Conservation (phyloP, 1,140 invertebrate genomes). For the silkworm (Bombyx mori) region DNA sequence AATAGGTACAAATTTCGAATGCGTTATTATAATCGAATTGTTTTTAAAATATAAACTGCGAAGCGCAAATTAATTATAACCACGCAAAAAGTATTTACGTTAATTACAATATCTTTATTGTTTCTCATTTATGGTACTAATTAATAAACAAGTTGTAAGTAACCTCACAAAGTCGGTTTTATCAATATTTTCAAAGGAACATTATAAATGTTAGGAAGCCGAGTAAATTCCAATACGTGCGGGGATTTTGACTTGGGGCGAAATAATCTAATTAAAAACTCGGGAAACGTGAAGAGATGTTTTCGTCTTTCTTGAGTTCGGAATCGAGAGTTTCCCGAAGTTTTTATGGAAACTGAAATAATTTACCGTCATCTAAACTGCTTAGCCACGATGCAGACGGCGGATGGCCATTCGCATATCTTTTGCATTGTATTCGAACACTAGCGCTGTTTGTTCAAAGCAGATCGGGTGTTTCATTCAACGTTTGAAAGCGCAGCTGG, state of each 20-base stretch:
- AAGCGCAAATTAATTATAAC: no score
- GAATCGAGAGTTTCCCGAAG: conserved; percentile 15
- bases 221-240: conserved; percentile 25
- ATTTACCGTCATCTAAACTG: no score
- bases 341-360: no score
- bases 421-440: conserved; percentile 25
- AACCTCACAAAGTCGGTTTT: not conserved
- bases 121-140: not conserved
- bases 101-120: no score
- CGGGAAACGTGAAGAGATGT: conserved; percentile 20
- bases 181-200: not conserved
- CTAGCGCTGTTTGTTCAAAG: conserved; percentile 5
- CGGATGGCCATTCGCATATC: no score
- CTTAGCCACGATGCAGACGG: no score
- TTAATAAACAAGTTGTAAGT: not conserved
- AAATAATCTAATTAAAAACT: conserved; percentile 36
- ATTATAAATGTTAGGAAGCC: not conserved
- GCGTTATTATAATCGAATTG: not conserved
- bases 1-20: conserved; percentile 13
- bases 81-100: no score
- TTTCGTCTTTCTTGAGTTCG: conserved; percentile 13
- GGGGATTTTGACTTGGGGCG: conserved; percentile 15
- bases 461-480: conserved; percentile 43
- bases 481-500: conserved; percentile 39
- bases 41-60: not conserved